Percentiles rank a stretch among this genome's conserved stretches.
Conservation (phyloP, 1,140 invertebrate species). For the Pollicipes pollicipes region DNA sequence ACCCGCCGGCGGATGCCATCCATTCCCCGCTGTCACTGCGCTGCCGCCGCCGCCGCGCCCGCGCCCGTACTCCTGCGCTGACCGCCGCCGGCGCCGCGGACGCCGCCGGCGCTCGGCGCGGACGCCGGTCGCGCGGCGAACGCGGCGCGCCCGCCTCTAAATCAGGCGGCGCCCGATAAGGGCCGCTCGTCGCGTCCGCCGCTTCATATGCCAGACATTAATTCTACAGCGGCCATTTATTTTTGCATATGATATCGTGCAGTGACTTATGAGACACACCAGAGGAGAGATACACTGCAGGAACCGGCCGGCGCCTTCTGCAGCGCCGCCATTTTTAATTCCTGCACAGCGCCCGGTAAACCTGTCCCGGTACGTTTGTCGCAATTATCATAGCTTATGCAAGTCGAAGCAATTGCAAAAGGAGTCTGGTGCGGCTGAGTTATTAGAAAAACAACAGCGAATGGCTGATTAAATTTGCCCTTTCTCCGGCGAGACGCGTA, state of each 20-base stretch:
- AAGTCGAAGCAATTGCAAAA: background rate
- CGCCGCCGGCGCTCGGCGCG: too few species aligned
- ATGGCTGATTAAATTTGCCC: slow-evolving; percentile 1
- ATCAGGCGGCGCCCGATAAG: background rate
- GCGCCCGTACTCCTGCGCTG: background rate
- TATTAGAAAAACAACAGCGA: background rate
- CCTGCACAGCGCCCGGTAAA: too few species aligned
- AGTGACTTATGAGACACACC: background rate
- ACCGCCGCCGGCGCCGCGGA: too few species aligned
- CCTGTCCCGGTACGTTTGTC: background rate
- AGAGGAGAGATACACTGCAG: background rate
- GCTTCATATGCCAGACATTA: background rate
- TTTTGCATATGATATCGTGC: background rate
- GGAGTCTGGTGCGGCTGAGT: background rate
- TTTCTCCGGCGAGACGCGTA: background rate
- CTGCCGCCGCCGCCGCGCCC: too few species aligned
- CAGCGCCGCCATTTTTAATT: background rate
- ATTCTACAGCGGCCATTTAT: background rate
- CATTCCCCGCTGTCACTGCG: background rate
- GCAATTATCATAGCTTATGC: background rate
- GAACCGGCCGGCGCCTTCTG: too few species aligned
- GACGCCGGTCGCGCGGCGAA: background rate
- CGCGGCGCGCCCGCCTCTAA: background rate
- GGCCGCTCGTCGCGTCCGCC: background rate
- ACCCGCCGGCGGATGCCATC: background rate